Evolutionary conservation across 2,888 invertebrate species (phyloP).

Genomic region (Eulithis prunata): DNA sequence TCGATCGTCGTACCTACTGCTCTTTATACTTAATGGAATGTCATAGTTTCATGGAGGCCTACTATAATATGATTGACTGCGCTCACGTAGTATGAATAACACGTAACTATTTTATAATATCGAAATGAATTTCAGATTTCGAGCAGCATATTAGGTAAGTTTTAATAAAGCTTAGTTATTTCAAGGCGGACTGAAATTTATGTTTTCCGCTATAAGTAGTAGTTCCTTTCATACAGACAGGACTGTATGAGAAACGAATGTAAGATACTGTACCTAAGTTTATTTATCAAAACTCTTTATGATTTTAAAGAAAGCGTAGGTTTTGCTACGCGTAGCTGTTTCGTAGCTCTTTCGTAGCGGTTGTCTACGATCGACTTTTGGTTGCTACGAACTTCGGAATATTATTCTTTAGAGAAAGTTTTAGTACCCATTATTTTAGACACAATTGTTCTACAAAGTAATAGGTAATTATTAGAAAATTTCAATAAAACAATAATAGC

Average conservation of each 20-base stretch:
- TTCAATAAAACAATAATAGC: no score
- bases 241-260: no score
- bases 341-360: constrained; percentile 24
- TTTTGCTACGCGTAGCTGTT: constrained; percentile 12
- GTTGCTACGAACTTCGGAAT: constrained; percentile 11
- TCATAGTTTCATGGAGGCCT: constrained; percentile 10
- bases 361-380: constrained; percentile 10
- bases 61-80: constrained; percentile 6
- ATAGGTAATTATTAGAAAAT: no score
- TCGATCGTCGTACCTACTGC: constrained; percentile 31
- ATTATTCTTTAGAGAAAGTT: not conserved
- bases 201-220: no score
- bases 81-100: constrained; percentile 1
- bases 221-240: no score
- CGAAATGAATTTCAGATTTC: no score
- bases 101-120: not conserved
- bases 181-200: no score
- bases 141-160: no score
- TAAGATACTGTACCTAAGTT: no score
- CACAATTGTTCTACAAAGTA: no score
- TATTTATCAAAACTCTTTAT: not conserved
- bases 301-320: constrained; percentile 6
- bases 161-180: no score
- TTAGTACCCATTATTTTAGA: not conserved
- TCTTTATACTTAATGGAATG: constrained; percentile 19